Conservation (phyloP, 2,113 vertebrate genomes). For the Ovis canadensis region DNA sequence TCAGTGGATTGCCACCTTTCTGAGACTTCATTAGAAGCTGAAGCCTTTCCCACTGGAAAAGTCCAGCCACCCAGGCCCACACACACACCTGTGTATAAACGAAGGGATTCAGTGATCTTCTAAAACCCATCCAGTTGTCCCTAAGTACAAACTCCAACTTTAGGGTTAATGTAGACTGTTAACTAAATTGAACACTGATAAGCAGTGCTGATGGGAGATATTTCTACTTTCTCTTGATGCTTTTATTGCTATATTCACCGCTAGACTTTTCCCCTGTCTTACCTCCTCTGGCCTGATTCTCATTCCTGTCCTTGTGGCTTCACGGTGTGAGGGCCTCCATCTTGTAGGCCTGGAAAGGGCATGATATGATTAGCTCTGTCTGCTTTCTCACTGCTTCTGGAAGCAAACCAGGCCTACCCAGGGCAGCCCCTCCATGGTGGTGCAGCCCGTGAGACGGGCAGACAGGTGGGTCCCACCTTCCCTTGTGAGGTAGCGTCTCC, state of each 20-base stretch:
- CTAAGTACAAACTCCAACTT: neutral
- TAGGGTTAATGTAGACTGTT: neutral
- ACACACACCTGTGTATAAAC: neutral
- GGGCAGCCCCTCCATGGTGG: neutral
- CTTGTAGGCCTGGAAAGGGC: neutral
- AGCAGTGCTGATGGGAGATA: neutral
- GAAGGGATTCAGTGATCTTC: neutral
- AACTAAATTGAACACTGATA: neutral
- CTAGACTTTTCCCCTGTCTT: neutral
- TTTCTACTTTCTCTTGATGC: neutral
- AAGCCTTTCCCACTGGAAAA: neutral
- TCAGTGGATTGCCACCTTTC: neutral
- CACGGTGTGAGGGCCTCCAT: neutral
- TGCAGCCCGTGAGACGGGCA: neutral
- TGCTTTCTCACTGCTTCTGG: neutral
- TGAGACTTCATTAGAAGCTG: neutral
- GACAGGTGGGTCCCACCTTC: neutral
- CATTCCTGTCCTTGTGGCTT: neutral
- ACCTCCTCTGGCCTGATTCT: neutral
- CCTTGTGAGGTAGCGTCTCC: conserved; percentile 58
- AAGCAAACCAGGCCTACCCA: neutral
- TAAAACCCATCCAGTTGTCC: neutral
- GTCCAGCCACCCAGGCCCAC: neutral
- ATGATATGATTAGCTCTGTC: neutral
- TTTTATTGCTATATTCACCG: neutral